A percentile compares a stretch with the other conserved stretches of the same genome.
phyloP scores from a whole-genome alignment of 2,797 vertebrate genomes.

The Pseudochirops cupreus region DNA sequence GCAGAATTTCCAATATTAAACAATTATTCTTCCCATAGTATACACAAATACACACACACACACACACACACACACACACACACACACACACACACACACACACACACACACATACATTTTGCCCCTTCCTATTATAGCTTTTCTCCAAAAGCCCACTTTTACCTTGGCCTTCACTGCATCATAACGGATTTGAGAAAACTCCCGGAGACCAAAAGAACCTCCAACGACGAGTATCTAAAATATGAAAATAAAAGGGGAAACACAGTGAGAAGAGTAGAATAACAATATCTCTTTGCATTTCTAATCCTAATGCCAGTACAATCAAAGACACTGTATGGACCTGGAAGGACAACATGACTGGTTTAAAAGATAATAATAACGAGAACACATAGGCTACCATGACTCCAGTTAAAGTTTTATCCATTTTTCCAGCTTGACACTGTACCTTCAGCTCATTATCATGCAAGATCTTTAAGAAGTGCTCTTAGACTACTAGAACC shows the following conservation, averaged over 20 bases:
- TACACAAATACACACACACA: slow-evolving; percentile 5
- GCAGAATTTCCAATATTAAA: not conserved
- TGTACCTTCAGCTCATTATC: not conserved
- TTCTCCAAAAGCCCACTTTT: slow-evolving; percentile 45
- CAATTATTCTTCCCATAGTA: not conserved
- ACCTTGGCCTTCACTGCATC: slow-evolving; percentile 94
- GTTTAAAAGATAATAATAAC: not conserved
- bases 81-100: slow-evolving; percentile 6
- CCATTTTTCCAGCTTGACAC: not conserved
- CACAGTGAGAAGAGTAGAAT: slow-evolving; percentile 27
- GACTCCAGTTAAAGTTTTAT: not conserved
- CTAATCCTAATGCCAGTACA: slow-evolving; percentile 47
- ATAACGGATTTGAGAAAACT: slow-evolving; percentile 96
- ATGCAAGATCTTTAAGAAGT: not conserved
- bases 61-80: not conserved
- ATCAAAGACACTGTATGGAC: not conserved
- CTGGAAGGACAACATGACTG: not conserved
- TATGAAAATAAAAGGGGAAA: slow-evolving; percentile 64
- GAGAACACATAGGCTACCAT: not conserved
- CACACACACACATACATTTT: not conserved
- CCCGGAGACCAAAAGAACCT: slow-evolving; percentile 95
- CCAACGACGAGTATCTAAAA: slow-evolving; percentile 94
- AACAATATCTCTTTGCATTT: slow-evolving; percentile 22
- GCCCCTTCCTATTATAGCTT: slow-evolving; percentile 29
- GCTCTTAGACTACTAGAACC: not conserved